Conservation (phyloP, 2,113 vertebrate genomes). For the Pelmatolapia mariae region DNA sequence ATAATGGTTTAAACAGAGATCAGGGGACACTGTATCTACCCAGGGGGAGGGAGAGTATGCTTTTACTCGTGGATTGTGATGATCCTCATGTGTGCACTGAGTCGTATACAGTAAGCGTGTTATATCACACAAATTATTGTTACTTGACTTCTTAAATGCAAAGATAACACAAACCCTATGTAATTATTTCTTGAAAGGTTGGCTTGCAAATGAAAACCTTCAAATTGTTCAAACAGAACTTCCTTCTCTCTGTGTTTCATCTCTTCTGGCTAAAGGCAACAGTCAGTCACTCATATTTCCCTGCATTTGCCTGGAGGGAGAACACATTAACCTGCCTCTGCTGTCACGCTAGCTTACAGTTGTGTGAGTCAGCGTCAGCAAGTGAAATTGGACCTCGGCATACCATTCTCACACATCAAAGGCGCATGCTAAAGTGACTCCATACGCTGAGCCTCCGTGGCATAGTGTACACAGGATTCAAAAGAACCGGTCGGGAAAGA, state of each 20-base stretch:
- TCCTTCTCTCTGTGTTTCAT: not conserved
- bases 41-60: not conserved
- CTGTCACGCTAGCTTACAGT: conserved; percentile 53
- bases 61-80: not conserved
- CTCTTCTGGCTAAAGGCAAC: conserved; percentile 1
- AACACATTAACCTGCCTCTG: conserved; percentile 52
- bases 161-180: not conserved
- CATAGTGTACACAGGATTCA: not conserved
- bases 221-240: conserved; percentile 6
- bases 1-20: not conserved
- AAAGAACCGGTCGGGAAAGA: not conserved
- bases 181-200: not conserved
- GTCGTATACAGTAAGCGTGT: not conserved
- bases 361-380: conserved; percentile 28
- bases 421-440: conserved; percentile 23
- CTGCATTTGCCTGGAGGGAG: conserved; percentile 24
- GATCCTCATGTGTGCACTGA: not conserved
- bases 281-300: conserved; percentile 42
- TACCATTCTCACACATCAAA: conserved; percentile 50
- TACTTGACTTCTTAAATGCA: not conserved
- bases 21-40: not conserved
- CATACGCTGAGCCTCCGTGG: not conserved
- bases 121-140: not conserved
- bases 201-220: not conserved
- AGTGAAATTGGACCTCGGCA: conserved; percentile 29